These are phyloP conservation scores for Eurypyga helias DNA, from an alignment of 2,113 vertebrate genomes.

Conservation along the genomic window DNA sequence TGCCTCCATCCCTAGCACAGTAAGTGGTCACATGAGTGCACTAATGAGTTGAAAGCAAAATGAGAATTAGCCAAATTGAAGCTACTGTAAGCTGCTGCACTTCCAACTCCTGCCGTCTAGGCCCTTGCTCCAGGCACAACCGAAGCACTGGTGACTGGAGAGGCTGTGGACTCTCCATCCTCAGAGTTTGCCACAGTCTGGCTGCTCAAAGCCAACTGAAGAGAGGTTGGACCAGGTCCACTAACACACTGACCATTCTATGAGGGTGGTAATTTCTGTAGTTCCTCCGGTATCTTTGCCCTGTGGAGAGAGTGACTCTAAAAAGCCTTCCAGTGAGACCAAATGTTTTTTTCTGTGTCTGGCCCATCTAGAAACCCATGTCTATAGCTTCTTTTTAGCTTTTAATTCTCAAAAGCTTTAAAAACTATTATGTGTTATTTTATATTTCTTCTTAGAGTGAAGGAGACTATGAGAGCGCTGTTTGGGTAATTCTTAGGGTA, in stretches of 20 bases:
- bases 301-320: background rate
- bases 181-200: background rate
- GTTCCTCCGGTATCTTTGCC: background rate
- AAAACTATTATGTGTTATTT: background rate
- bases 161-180: background rate
- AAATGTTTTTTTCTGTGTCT: background rate
- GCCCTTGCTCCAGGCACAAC: background rate
- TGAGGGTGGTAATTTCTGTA: background rate
- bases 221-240: background rate
- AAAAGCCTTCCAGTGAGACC: background rate
- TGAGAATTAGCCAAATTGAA: background rate
- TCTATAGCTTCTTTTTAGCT: background rate
- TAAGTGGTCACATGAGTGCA: fast-evolving
- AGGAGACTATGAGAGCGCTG: background rate
- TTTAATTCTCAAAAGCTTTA: background rate
- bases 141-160: background rate
- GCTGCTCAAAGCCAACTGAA: background rate
- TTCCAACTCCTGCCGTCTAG: background rate
- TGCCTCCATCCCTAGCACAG: background rate
- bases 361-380: background rate
- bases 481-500: background rate
- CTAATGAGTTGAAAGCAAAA: background rate
- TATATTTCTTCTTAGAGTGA: background rate
- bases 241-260: background rate
- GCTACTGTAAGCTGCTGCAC: background rate